Evolutionary conservation across 2,113 vertebrate genomes (phyloP).

Genomic region (Gymnorhina tibicen): DNA sequence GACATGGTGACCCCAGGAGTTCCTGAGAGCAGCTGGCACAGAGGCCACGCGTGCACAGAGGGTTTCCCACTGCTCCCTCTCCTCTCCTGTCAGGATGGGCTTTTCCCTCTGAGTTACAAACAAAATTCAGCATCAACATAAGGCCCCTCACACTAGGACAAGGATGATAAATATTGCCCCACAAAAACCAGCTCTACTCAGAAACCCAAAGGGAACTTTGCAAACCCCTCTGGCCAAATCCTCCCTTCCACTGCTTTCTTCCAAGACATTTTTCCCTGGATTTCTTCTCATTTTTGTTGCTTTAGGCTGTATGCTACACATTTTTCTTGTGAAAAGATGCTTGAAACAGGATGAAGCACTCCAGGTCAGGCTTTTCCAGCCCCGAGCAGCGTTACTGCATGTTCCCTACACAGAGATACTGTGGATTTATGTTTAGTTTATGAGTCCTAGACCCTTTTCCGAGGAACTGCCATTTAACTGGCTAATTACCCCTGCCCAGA

Average conservation of each 20-base stretch:
- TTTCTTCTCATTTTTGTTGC: not conserved
- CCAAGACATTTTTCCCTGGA: not conserved
- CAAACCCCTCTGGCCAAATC: not conserved
- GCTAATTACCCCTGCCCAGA: not conserved
- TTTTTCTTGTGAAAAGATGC: not conserved
- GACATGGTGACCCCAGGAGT: constrained; percentile 36
- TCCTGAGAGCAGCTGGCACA: constrained; percentile 44
- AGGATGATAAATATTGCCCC: not conserved
- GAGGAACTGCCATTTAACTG: not conserved
- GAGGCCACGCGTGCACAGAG: not conserved
- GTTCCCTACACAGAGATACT: not conserved
- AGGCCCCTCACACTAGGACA: not conserved
- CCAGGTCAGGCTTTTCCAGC: not conserved
- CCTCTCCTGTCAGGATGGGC: not conserved
- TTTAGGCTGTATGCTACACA: not conserved
- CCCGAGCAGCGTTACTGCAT: not conserved
- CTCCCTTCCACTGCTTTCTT: not conserved
- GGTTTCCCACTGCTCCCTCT: not conserved
- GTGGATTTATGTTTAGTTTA: not conserved
- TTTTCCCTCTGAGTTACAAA: not conserved
- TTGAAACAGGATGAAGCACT: not conserved
- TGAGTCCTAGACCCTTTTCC: not conserved
- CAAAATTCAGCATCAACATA: not conserved
- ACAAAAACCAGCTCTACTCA: not conserved
- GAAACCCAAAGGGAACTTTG: not conserved